Evolutionary conservation across 2,113 vertebrate species (phyloP).

Genomic region (Siniperca knerii): DNA sequence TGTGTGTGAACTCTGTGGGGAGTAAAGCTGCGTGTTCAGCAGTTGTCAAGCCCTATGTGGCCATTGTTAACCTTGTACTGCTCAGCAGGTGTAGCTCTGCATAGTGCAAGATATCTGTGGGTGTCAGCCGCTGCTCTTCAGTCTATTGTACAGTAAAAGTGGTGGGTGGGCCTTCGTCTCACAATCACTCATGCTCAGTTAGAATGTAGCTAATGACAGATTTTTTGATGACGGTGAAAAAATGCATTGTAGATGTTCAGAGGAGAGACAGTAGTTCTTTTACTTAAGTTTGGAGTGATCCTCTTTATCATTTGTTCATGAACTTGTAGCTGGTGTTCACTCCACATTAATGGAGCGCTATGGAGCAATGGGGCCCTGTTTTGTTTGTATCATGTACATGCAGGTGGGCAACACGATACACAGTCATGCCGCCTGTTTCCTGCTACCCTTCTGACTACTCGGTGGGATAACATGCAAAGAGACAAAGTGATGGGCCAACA

Average conservation of each 20-base stretch:
- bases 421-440: neutral
- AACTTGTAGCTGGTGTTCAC: neutral
- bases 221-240: neutral
- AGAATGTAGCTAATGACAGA: neutral
- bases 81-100: constrained; percentile 68
- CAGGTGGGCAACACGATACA: too few relatives aligned
- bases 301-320: neutral
- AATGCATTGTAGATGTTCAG: neutral
- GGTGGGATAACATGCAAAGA: neutral
- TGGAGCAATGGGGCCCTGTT: neutral
- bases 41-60: constrained; percentile 72
- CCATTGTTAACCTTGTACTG: constrained; percentile 71
- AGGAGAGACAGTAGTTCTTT: neutral
- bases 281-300: neutral
- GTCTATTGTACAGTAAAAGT: neutral
- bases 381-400: neutral
- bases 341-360: neutral
- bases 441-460: too few relatives aligned
- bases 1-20: constrained; percentile 32
- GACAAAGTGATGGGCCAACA: neutral
- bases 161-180: constrained; percentile 32
- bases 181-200: constrained; percentile 6
- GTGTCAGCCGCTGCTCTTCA: constrained; percentile 37
- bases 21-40: constrained; percentile 59
- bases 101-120: constrained; percentile 46